phyloP scores from a whole-genome alignment of 2,888 invertebrate genomes.

The Drosophila melanosoma region DNA sequence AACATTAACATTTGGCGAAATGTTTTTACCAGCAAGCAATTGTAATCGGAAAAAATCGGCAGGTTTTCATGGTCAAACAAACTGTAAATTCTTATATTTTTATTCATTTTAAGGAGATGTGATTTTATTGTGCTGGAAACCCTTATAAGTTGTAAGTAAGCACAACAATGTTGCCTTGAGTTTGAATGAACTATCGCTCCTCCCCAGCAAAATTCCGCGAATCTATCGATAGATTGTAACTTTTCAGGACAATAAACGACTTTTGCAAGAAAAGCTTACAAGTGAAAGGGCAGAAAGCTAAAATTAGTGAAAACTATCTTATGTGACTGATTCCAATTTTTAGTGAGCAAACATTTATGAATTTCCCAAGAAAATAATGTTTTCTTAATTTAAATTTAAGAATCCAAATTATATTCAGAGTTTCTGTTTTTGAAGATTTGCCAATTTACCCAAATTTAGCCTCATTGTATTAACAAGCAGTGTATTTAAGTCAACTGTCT shows the following conservation, averaged over 20 bases:
- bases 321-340: background rate
- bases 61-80: background rate
- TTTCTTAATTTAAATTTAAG: background rate
- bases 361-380: background rate
- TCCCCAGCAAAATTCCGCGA: background rate
- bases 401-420: background rate
- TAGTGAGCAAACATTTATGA: background rate
- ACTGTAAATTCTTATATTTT: background rate
- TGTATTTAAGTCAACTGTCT: constrained; percentile 47
- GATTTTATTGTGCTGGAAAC: background rate
- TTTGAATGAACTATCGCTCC: background rate
- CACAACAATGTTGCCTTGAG: no score
- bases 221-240: constrained; percentile 27
- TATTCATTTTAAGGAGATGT: background rate
- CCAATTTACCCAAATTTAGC: no score
- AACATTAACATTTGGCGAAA: constrained; percentile 24
- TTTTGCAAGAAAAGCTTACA: background rate
- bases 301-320: background rate
- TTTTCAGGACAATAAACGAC: constrained; percentile 6
- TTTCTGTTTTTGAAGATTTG: background rate
- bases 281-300: constrained; percentile 1
- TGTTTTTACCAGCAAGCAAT: constrained; percentile 20
- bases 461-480: constrained; percentile 4
- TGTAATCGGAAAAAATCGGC: background rate
- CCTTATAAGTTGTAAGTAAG: background rate